Evolutionary conservation across 2,113 vertebrate species (phyloP), one percentile per base, ranked within the genome.

Genomic region (Balaeniceps rex): DNA sequence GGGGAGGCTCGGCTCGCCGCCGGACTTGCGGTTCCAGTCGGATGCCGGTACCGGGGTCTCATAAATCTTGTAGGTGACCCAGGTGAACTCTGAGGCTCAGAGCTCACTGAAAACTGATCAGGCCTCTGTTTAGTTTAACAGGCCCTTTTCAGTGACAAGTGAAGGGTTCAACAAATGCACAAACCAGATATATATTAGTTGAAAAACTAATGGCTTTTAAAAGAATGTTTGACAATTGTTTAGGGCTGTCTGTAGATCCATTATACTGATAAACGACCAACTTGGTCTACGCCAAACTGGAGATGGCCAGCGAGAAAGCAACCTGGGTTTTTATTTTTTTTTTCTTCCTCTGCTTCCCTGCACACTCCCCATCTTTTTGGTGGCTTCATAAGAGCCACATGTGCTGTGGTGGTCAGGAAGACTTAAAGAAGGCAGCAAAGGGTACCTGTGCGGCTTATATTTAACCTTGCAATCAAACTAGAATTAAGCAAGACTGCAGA

Each of bases 201-300:
- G 97, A 98, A 98, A 98, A 99, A 99, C 97, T 98, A 98, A 99
- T 98, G 98, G 98, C 98, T 98, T 98, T 98, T 98, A 97, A 98
- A 98, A 98, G 97, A 98, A 98, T 98, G 98, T 99, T 98, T 99
- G 98, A 99, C 99, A 99, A 98, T 98, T 98, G 98, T 98, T 98
- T 98, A 98, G 98, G 98, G 96, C 96, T 98, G 98, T 98, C 98
- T 94, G 94, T 98, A 98, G 97, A 98, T 98, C 98, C 98, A 98
- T 99, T 98, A 99, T 96, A 96, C 98, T 99, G 98, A 99, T 98
- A 98, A 98, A 99, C 94, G 97, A 98, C 98, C 96, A 92, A 94
- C 84, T 77, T 96, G 94, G 90, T 97, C n/a, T 90, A 61, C 14
- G 52, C 88, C 93, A 94, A 94, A 87, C 84, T 86, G 49, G 69